Evolutionary conservation across 2,888 invertebrate species (phyloP), one percentile per base, ranked within the genome.

Genomic region (Pseudolycoriella hygida): DNA sequence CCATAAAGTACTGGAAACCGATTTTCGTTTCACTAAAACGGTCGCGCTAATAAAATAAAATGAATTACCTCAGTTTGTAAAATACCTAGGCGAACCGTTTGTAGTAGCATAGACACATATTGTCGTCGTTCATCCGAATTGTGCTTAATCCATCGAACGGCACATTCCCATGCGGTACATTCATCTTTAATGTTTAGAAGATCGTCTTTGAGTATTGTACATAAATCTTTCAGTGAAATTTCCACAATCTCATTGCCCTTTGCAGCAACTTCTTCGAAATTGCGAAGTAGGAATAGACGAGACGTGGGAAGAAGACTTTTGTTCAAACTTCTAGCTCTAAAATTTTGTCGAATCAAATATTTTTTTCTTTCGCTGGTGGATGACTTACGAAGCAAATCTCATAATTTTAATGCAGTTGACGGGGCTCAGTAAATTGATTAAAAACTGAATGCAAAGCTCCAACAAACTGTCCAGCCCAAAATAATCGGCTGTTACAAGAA

Each of bases 171-270:
- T 1, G 87, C 87, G 1, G 74, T 73, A 60, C 87, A 88, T 60
- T 92, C 92, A 56, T 80, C 85, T 53, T 86, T 83, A 1, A 86
- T 86, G 59, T 89, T 89, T 30, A 92, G 66, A 57, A 87, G 80
- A 57, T 90, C 88, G 44, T 83, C 80, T 41, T 80, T 75, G 50
- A 90, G 79, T 43, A 92, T 74, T 45, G 74, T 73, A 48, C 76
- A 73, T 19, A 92, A 67, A 57, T 89, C 85, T 14, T 79, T 75
- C 19, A 83, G 68, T 5, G 76, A 71, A 48, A 88, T 62, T 50
- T 77, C 71, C 30, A 87, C 66, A 50, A 88, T 74, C 59, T 89
- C 87, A 31, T 76, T 73, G 58, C 83, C 87, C 25, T 25, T 25
- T 25, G 25, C 8, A 4, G 25, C 25, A 25, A 25, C 25, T 25